Conservation (phyloP, 2,888 invertebrate genomes). For the Xestia rhomboidea region DNA sequence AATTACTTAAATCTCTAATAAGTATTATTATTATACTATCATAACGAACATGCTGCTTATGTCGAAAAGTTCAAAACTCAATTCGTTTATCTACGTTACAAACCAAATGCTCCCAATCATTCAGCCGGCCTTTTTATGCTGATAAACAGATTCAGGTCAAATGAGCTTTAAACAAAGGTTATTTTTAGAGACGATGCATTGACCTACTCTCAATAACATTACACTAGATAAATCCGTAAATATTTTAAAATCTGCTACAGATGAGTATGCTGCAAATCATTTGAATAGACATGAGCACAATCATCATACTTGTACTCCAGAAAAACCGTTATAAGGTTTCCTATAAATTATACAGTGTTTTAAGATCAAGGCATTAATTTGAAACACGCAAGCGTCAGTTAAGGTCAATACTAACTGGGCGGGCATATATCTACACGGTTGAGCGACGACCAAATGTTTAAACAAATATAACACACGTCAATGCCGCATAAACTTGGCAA, state of each 20-base stretch:
- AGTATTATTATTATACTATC: neutral
- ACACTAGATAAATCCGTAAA: conserved; percentile 32
- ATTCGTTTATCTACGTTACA: conserved; percentile 22
- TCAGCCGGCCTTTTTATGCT: conserved; percentile 6
- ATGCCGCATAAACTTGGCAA: conserved; percentile 70
- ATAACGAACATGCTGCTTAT: neutral
- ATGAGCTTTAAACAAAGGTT: conserved; percentile 37
- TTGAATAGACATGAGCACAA: conserved; percentile 7
- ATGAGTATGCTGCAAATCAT: conserved; percentile 28
- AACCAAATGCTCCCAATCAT: conserved; percentile 18
- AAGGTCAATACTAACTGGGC: conserved; percentile 58
- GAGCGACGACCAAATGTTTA: conserved; percentile 60
- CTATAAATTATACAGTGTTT: conserved; percentile 54
- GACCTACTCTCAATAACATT: conserved; percentile 41
- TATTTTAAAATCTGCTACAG: conserved; percentile 9
- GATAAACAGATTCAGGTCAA: conserved; percentile 48
- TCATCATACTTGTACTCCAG: conserved; percentile 12
- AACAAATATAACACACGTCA: conserved; percentile 68
- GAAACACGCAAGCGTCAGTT: conserved; percentile 60
- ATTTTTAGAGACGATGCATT: conserved; percentile 44
- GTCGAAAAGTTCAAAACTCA: neutral
- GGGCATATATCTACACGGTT: conserved; percentile 40
- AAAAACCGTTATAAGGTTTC: conserved; percentile 58
- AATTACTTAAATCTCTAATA: neutral
- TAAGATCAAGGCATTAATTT: conserved; percentile 68